Evolutionary conservation across 2,888 invertebrate species (phyloP).

Genomic region (Nebria salina): DNA sequence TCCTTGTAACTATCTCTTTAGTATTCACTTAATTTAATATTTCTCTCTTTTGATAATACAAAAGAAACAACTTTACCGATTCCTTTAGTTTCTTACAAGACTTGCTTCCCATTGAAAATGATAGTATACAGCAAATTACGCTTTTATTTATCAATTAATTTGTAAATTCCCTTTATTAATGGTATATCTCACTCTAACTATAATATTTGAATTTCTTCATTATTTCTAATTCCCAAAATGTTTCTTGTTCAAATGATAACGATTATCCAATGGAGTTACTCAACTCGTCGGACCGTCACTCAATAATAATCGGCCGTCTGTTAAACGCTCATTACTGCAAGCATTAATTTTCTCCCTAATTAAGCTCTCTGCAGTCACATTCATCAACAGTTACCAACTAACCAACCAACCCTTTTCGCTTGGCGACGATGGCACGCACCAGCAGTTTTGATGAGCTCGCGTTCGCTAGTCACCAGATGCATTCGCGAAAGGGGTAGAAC

Average conservation of each 20-base stretch:
- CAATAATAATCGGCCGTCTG: slow-evolving; percentile 45
- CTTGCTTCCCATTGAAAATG: neutral
- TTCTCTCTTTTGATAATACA: neutral
- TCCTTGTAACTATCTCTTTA: neutral
- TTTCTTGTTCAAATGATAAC: neutral
- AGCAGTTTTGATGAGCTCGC: slow-evolving; percentile 4
- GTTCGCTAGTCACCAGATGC: neutral
- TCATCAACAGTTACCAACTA: slow-evolving; percentile 52
- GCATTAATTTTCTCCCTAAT: slow-evolving; percentile 63
- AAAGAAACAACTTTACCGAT: neutral
- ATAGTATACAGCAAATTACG: neutral
- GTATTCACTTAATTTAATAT: neutral
- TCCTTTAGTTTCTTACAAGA: neutral
- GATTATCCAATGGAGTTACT: slow-evolving; percentile 15
- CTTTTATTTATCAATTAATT: too few relatives aligned
- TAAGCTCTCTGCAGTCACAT: slow-evolving; percentile 57
- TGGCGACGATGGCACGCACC: slow-evolving; percentile 6
- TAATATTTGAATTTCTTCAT: too few relatives aligned
- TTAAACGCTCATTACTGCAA: slow-evolving; percentile 47
- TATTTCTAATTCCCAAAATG: neutral
- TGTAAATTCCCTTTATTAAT: too few relatives aligned
- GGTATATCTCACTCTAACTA: too few relatives aligned
- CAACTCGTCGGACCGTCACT: slow-evolving; percentile 12
- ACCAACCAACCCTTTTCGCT: neutral
- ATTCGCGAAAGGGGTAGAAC: slow-evolving; percentile 5